Conservation (phyloP, 2,888 invertebrate genomes). For the Epistrophella euchroma region DNA sequence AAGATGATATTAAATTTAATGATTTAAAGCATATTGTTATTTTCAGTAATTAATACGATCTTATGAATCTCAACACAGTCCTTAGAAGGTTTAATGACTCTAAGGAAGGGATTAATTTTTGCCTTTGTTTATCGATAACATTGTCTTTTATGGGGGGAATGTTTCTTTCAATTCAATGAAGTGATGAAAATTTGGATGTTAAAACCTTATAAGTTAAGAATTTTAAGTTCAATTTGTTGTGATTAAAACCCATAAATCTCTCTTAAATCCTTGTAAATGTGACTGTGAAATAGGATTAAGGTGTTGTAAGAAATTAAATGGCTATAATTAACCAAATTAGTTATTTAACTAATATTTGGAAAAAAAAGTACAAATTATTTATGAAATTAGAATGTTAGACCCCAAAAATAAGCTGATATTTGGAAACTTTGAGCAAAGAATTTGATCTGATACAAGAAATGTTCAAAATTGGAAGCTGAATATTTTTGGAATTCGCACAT, state of each 20-base stretch:
- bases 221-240: neutral
- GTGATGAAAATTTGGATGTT: neutral
- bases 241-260: neutral
- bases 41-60: constrained; percentile 50
- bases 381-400: no score
- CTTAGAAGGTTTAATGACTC: neutral
- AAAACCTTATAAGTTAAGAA: neutral
- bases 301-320: no score
- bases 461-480: no score
- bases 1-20: neutral
- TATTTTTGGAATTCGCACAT: no score
- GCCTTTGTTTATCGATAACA: neutral
- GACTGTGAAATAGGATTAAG: no score
- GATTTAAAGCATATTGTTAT: constrained; percentile 30
- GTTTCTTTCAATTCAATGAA: neutral
- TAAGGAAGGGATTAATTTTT: neutral
- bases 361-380: no score
- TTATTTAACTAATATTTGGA: no score
- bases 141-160: neutral
- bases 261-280: no score
- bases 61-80: constrained; percentile 25
- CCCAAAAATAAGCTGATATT: no score
- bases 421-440: no score
- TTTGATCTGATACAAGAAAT: no score
- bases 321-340: no score